Percentiles rank a stretch among this genome's conserved stretches.
Evolutionary conservation across 2,113 vertebrate genomes (phyloP).

Genomic region (Oplegnathus fasciatus): DNA sequence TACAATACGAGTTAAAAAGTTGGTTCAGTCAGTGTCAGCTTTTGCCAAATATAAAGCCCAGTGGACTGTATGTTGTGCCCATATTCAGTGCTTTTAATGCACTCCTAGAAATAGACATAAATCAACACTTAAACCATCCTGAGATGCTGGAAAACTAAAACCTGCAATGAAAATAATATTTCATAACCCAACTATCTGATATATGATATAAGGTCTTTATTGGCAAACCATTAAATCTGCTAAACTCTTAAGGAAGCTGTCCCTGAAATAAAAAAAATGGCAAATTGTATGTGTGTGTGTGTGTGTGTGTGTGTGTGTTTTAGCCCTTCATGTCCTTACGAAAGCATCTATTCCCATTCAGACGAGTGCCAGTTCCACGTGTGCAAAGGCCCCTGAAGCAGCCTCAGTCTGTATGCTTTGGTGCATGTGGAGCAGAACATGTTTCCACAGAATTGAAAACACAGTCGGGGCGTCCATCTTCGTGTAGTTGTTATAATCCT

Average conservation of each 20-base stretch:
- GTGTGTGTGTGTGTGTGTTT: not conserved
- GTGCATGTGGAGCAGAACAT: slow-evolving; percentile 26
- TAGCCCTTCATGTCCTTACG: not conserved
- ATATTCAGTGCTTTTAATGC: not conserved
- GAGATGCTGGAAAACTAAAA: not conserved
- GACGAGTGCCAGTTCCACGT: not conserved
- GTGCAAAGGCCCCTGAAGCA: slow-evolving; percentile 8
- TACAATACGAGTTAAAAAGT: not conserved
- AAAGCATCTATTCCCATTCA: not conserved
- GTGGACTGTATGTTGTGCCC: not conserved
- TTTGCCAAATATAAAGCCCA: not conserved
- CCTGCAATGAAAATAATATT: not conserved
- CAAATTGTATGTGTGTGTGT: not conserved
- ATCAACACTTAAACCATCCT: not conserved
- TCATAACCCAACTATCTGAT: not conserved
- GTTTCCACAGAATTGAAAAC: not conserved
- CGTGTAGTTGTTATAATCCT: not conserved
- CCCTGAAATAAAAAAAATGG: not conserved
- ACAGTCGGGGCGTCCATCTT: not conserved
- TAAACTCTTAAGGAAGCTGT: slow-evolving; percentile 4
- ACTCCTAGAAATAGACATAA: not conserved
- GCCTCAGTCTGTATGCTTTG: slow-evolving; percentile 26
- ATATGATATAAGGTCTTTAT: not conserved
- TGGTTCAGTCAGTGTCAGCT: not conserved
- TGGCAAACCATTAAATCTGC: not conserved